Percentiles rank a stretch among this genome's conserved stretches.
Evolutionary conservation across 37 sponge, comb jelly and placozoan genomes (phyloP).

Genomic region (Spongilla lacustris): DNA sequence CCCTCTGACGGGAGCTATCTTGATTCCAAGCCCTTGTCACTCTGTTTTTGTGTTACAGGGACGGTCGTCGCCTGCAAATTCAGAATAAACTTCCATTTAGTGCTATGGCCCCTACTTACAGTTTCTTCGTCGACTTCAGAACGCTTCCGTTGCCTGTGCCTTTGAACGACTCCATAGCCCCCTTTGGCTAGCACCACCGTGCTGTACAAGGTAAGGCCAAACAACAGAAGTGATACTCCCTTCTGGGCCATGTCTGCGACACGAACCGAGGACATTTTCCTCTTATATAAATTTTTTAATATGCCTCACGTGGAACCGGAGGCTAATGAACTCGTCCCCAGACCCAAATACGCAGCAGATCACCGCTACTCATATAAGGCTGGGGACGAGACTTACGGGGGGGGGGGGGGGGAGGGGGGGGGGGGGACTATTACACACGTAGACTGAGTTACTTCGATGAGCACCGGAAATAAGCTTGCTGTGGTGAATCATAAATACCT

Average conservation of each 20-base stretch:
- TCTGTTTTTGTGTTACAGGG: background rate
- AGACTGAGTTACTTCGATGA: no score
- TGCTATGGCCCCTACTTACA: background rate
- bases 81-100: background rate
- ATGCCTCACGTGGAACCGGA: background rate
- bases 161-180: constrained; percentile 49
- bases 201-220: constrained; percentile 52
- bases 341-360: no score
- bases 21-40: background rate
- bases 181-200: constrained; percentile 27
- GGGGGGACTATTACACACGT: no score
- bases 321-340: no score
- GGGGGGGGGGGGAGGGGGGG: no score
- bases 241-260: constrained; percentile 57
- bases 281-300: no score
- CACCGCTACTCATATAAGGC: no score
- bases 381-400: no score
- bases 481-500: no score
- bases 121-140: background rate
- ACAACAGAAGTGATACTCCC: constrained; percentile 10
- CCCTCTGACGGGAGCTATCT: background rate
- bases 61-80: background rate
- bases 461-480: no score
- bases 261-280: constrained; percentile 29
- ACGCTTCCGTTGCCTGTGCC: constrained; percentile 30